These are phyloP conservation scores for Papilio helenus DNA, from an alignment of 1,140 invertebrate genomes.

Conservation along the genomic window DNA sequence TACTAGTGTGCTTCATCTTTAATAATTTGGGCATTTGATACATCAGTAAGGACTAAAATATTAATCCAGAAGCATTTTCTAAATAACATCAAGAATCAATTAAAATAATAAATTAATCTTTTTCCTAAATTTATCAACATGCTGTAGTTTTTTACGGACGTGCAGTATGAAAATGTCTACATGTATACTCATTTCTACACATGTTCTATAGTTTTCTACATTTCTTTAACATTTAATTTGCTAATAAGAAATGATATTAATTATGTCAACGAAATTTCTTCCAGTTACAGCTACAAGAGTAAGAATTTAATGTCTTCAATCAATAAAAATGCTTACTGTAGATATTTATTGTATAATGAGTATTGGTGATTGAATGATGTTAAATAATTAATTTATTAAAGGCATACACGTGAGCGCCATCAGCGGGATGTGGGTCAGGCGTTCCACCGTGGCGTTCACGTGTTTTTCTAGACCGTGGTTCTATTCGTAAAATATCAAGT, in stretches of 20 bases:
- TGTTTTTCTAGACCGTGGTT: slow-evolving; percentile 43
- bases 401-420: slow-evolving; percentile 43
- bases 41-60: too few relatives aligned
- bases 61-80: too few relatives aligned
- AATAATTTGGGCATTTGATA: too few relatives aligned
- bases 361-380: background rate
- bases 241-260: background rate
- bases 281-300: background rate
- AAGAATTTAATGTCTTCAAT: background rate
- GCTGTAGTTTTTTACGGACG: slow-evolving; percentile 7
- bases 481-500: slow-evolving; percentile 4
- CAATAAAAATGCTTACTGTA: background rate
- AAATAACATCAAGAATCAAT: background rate
- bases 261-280: background rate
- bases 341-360: background rate
- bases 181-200: background rate
- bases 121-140: background rate
- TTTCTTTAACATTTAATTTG: background rate
- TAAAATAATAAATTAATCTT: background rate
- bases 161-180: background rate
- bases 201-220: background rate
- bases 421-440: slow-evolving; percentile 48
- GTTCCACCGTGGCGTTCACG: slow-evolving; percentile 39
- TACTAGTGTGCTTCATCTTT: too few relatives aligned
- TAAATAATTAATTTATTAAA: slow-evolving; percentile 1